A percentile compares a stretch with the other conserved stretches of the same genome.
Evolutionary conservation across 2,797 vertebrate genomes (phyloP).

Genomic region (Ctenochaetus hawaiiensis): DNA sequence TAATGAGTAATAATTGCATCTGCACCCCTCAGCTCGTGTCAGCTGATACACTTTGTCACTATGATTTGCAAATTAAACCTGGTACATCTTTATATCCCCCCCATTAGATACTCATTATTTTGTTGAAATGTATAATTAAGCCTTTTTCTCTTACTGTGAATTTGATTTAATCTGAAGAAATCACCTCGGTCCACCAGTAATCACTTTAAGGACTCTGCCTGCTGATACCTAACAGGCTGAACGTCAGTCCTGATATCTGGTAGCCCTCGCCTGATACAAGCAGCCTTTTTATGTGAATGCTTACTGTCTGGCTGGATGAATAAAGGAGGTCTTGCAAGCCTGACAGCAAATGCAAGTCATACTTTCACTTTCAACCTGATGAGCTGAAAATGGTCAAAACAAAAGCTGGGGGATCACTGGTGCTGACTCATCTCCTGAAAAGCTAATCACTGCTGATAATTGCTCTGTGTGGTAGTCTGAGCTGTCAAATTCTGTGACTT

Average conservation of each 20-base stretch:
- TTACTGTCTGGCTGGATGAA: neutral
- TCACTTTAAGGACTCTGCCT: constrained; percentile 43
- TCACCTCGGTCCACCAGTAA: constrained; percentile 44
- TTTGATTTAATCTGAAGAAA: constrained; percentile 39
- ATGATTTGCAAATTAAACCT: neutral
- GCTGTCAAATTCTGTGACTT: neutral
- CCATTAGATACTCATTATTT: constrained; percentile 1
- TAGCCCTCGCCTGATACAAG: neutral
- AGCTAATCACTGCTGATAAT: neutral
- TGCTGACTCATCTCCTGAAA: neutral
- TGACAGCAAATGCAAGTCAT: constrained; percentile 3
- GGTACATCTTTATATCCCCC: neutral
- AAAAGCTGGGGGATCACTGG: neutral
- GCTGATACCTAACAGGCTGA: constrained; percentile 30
- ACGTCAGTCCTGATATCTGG: constrained; percentile 6
- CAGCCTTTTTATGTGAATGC: constrained; percentile 8
- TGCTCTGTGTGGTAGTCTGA: neutral
- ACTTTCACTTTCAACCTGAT: constrained; percentile 21
- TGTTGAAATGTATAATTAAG: constrained; percentile 6
- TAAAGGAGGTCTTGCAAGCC: neutral
- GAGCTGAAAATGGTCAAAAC: neutral
- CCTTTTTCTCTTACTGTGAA: neutral
- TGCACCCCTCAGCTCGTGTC: neutral
- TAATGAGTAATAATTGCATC: neutral
- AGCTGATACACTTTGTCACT: too few species aligned